Base-by-base conservation (phyloP, 2,888 invertebrate genomes). In the Synergus itoensis region DNA sequence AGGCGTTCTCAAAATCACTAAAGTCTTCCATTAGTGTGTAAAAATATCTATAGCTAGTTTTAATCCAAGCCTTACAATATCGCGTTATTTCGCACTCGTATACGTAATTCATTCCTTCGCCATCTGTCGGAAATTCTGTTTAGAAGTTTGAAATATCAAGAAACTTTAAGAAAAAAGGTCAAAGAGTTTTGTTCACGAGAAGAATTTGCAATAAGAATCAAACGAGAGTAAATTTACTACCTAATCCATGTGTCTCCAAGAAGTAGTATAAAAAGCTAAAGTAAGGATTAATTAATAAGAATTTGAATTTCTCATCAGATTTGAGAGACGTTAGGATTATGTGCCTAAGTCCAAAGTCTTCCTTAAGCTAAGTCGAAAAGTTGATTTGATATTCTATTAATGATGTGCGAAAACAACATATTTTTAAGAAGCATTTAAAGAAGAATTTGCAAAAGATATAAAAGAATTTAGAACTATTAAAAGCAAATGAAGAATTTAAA, bases 1-100 rank as follows among this genome's bases (percentile, higher is more conserved):
- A 81, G 82, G 36, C 77, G 36, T 80, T 78, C 36, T 73, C 78
- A 86, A 90, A 90, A 91, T 91, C 91, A 91, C 91, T 89, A 86
- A 88, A 90, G 91, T 91, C 91, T 91, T 91, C 91, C 91, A 91
- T 80, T 87, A 85, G 83, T 65, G 80, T 83, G 80, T 84, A 86
- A 83, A 77, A 78, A 79, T 82, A 81, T 77, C 78, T 76, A 76
- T 82, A 73, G 36, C n/a, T 53, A 73, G 53, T 53, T 73, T 73
- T 73, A 53, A 69, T 48, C 36, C 36, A 21, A 41, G 45, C 21
- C 45, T 45, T 43, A 16, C 45, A 36, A 73, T 53, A 67, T 21
- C 67, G 21, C 14, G 14, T 12, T 18, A 67, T 67, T 53, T 73
- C 73, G 16, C 53, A 48, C 36, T 62, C 28, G 14, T 28, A 28